phyloP scores from a whole-genome alignment of 1,140 invertebrate species.

The Anastrepha obliqua region DNA sequence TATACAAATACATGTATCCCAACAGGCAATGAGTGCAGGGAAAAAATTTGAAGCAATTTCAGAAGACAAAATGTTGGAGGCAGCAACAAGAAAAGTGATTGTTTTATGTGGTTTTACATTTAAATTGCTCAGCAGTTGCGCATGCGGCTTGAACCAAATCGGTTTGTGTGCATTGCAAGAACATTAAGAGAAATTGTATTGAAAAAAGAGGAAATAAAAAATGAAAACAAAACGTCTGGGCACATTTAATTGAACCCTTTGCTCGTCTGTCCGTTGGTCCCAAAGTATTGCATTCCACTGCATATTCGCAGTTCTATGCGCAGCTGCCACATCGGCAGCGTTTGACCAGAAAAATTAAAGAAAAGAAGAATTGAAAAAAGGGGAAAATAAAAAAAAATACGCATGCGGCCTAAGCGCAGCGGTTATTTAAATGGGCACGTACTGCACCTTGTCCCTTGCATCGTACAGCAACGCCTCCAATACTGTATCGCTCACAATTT shows the following conservation, averaged over 20 bases:
- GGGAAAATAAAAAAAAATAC: not conserved
- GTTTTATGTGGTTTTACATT: slow-evolving; percentile 13
- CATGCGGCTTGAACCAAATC: slow-evolving; percentile 2
- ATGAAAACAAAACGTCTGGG: slow-evolving; percentile 3
- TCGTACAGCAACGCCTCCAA: not conserved
- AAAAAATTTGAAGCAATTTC: slow-evolving; percentile 11
- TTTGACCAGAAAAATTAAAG: not conserved
- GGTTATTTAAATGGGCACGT: slow-evolving; percentile 31
- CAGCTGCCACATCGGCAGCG: slow-evolving; percentile 3
- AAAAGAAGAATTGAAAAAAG: not conserved
- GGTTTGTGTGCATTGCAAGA: not conserved
- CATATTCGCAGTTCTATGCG: not conserved
- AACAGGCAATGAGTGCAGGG: not conserved
- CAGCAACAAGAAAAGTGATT: slow-evolving; percentile 18
- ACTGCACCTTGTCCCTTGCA: not conserved
- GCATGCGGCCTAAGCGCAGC: not conserved
- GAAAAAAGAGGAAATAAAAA: not conserved
- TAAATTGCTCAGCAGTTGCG: slow-evolving; percentile 17
- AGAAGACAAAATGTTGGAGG: slow-evolving; percentile 9
- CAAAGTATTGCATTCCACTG: slow-evolving; percentile 19
- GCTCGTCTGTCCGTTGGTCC: not conserved
- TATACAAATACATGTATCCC: not conserved
- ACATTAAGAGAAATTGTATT: not conserved
- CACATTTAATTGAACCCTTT: slow-evolving; percentile 27
- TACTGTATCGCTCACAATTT: not conserved